Conservation (phyloP, 2,113 vertebrate genomes). For the Ictalurus furcatus region DNA sequence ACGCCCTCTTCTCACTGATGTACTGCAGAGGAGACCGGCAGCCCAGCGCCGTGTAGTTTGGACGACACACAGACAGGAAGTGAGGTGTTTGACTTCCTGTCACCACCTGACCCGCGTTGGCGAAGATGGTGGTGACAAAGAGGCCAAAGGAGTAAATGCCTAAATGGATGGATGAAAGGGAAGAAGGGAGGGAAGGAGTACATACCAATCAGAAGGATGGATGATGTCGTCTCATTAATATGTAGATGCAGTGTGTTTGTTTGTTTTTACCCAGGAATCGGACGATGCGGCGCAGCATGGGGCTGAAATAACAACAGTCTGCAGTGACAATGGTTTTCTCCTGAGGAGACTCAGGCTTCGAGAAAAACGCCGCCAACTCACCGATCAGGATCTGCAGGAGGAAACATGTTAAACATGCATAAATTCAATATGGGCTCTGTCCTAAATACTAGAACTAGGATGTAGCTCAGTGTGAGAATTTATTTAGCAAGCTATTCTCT, state of each 20-base stretch:
- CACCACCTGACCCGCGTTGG: conserved; percentile 89
- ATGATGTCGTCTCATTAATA: neutral
- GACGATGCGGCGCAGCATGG: conserved; percentile 84
- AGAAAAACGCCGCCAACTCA: conserved; percentile 82
- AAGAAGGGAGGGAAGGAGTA: neutral
- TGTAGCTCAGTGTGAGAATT: neutral
- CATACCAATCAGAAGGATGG: neutral
- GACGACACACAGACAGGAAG: conserved; percentile 87
- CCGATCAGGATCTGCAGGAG: conserved; percentile 82
- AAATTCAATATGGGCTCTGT: neutral
- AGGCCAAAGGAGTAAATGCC: conserved; percentile 91
- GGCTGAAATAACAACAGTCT: conserved; percentile 90
- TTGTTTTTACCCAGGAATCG: conserved; percentile 83
- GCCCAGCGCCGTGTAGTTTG: conserved; percentile 88
- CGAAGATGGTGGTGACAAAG: conserved; percentile 89
- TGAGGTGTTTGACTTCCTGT: conserved; percentile 89
- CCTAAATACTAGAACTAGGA: neutral
- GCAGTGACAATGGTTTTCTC: conserved; percentile 88
- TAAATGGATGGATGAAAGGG: conserved; percentile 48
- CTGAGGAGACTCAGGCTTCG: conserved; percentile 73
- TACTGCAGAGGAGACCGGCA: conserved; percentile 81
- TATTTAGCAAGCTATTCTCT: neutral
- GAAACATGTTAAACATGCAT: conserved; percentile 38
- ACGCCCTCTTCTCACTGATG: conserved; percentile 79
- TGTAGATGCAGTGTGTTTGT: neutral